Evolutionary conservation across 2,797 vertebrate species (phyloP).

Genomic region (Diplodus puntazzo): DNA sequence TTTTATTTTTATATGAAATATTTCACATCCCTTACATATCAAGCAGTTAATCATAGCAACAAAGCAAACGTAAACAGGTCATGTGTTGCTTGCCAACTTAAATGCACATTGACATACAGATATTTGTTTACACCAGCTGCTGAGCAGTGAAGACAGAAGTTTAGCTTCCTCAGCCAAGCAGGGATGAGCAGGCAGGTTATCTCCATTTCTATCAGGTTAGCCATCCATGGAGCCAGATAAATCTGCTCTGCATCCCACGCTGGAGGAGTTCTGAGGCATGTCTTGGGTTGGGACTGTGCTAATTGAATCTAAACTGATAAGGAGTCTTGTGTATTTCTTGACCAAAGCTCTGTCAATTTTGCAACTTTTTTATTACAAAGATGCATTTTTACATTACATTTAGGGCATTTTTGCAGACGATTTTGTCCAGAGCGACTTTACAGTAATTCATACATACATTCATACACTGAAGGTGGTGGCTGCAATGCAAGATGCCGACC

Average conservation of each 20-base stretch:
- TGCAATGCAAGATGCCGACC: too few relatives aligned
- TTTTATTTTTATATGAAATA: constrained; percentile 16
- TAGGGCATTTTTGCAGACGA: not conserved
- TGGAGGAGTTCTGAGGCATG: constrained; percentile 70
- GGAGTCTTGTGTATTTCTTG: constrained; percentile 2
- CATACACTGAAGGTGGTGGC: too few relatives aligned
- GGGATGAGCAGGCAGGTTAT: constrained; percentile 75
- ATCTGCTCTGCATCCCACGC: constrained; percentile 68
- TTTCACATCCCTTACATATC: constrained; percentile 5
- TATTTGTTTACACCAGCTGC: constrained; percentile 68
- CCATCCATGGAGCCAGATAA: constrained; percentile 74
- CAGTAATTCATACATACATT: too few relatives aligned
- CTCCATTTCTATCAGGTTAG: constrained; percentile 77
- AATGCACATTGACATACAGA: constrained; percentile 51
- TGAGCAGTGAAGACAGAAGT: constrained; percentile 58
- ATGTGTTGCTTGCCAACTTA: constrained; percentile 25
- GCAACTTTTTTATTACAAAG: not conserved
- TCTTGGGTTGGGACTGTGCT: constrained; percentile 68
- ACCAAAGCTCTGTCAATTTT: not conserved
- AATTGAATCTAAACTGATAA: constrained; percentile 62
- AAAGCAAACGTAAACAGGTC: constrained; percentile 35
- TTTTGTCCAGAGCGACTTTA: too few relatives aligned
- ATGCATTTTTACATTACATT: too few relatives aligned
- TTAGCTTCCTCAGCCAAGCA: constrained; percentile 62
- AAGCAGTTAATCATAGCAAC: constrained; percentile 3